A percentile compares a stretch with the other conserved stretches of the same genome.
Conservation (phyloP, 2,888 invertebrate genomes). For the Odontocerum albicorne region DNA sequence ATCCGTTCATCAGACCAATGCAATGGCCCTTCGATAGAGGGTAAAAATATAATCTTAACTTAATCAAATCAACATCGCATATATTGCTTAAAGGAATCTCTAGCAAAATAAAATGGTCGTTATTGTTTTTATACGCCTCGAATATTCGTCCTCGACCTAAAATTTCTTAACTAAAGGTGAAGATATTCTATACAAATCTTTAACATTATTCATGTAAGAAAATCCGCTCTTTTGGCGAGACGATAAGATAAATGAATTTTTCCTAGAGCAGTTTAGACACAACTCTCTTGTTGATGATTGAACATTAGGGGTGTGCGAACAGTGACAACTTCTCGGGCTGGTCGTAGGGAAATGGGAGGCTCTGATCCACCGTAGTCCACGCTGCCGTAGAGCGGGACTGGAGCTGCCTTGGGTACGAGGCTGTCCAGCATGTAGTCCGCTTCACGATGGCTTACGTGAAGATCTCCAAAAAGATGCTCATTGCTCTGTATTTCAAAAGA, state of each 20-base stretch:
- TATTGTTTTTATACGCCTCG: too few species aligned
- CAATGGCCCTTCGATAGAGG: too few species aligned
- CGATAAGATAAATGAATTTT: background rate
- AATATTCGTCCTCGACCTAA: too few species aligned
- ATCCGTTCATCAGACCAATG: too few species aligned
- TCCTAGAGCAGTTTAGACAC: constrained; percentile 55
- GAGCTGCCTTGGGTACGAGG: constrained; percentile 9
- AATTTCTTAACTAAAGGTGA: too few species aligned
- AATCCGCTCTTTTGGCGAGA: too few species aligned
- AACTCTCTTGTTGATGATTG: constrained; percentile 65
- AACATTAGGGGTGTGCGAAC: constrained; percentile 69
- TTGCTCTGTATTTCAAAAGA: constrained; percentile 19
- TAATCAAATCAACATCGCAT: too few species aligned
- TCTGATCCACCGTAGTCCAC: constrained; percentile 31
- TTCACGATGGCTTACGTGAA: constrained; percentile 16
- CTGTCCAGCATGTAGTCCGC: constrained; percentile 25
- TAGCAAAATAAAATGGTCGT: too few species aligned
- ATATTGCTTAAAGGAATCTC: too few species aligned
- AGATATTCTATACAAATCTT: too few species aligned
- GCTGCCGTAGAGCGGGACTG: constrained; percentile 23
- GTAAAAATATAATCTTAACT: too few species aligned
- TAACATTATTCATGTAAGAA: too few species aligned
- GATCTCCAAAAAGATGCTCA: constrained; percentile 26
- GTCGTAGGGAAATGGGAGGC: constrained; percentile 35
- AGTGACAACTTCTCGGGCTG: constrained; percentile 63